These are phyloP conservation scores for Euborellia annulipes DNA, from an alignment of 1,140 invertebrate species.

Conservation along the genomic window DNA sequence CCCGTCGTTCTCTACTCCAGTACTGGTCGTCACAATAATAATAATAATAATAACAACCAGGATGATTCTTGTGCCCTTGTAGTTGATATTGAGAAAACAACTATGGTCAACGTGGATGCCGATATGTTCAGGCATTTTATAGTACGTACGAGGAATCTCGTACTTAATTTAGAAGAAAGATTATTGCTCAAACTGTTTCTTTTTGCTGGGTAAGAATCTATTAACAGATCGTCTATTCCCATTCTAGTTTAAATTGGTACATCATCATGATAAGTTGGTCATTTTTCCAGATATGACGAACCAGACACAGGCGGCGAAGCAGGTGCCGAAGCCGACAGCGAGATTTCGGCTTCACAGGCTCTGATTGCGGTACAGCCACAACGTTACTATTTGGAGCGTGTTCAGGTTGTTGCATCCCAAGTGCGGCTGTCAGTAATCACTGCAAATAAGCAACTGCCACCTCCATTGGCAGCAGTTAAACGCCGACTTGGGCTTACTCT, in stretches of 20 bases:
- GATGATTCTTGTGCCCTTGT: neutral
- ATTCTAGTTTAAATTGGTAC: too few species aligned
- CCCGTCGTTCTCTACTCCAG: constrained; percentile 65
- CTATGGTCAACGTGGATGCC: neutral
- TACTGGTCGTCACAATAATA: neutral
- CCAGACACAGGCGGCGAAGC: too few species aligned
- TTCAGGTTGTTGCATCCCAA: constrained; percentile 21
- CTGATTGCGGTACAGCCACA: neutral
- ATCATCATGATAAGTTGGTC: neutral
- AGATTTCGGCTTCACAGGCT: neutral
- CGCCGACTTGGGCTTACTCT: constrained; percentile 71
- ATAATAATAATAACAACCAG: constrained; percentile 1
- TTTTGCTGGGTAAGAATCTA: constrained; percentile 35
- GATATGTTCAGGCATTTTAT: constrained; percentile 54
- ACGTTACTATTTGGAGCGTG: neutral
- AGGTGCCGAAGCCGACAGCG: too few species aligned
- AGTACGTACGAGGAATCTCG: constrained; percentile 65
- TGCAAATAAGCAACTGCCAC: constrained; percentile 51
- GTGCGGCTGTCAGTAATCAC: constrained; percentile 76
- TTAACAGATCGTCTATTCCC: too few species aligned
- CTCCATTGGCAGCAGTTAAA: constrained; percentile 64
- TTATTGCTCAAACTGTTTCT: constrained; percentile 71
- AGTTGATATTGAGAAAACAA: neutral
- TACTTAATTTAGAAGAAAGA: constrained; percentile 71
- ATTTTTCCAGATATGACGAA: neutral